Evolutionary conservation across 2,888 invertebrate genomes (phyloP).

Genomic region (Lottia scabra): DNA sequence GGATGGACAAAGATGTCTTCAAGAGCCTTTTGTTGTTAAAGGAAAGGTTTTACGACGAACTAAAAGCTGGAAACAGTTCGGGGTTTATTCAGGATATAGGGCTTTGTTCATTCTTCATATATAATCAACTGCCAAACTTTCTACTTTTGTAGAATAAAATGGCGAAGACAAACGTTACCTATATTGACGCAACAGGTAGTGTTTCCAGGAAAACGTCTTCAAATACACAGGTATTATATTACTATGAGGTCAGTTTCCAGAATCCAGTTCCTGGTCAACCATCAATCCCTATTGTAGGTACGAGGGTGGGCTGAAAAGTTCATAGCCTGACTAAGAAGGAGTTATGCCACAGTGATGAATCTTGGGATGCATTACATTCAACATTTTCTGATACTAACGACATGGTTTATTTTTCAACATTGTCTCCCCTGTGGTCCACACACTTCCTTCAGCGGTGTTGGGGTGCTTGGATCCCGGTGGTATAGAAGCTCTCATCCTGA

Average conservation of each 20-base stretch:
- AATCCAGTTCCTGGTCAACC: neutral
- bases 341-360: too few relatives aligned
- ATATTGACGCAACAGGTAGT: neutral
- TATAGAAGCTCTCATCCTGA: too few relatives aligned
- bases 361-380: too few relatives aligned
- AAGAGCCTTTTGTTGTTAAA: neutral
- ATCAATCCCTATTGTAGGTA: neutral
- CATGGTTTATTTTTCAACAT: too few relatives aligned
- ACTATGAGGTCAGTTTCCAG: neutral
- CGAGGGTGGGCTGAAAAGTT: too few relatives aligned
- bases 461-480: too few relatives aligned
- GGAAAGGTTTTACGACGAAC: neutral
- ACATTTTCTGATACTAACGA: too few relatives aligned
- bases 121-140: neutral
- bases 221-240: neutral
- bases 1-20: neutral
- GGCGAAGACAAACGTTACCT: neutral
- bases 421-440: too few relatives aligned
- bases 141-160: neutral
- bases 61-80: neutral
- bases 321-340: too few relatives aligned
- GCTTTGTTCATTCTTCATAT: neutral
- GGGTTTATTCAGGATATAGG: neutral
- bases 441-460: too few relatives aligned
- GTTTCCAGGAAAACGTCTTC: neutral